Evolutionary conservation across 2,888 invertebrate species (phyloP), one percentile per base, ranked within the genome.

Genomic region (Philhelius pedissequus): DNA sequence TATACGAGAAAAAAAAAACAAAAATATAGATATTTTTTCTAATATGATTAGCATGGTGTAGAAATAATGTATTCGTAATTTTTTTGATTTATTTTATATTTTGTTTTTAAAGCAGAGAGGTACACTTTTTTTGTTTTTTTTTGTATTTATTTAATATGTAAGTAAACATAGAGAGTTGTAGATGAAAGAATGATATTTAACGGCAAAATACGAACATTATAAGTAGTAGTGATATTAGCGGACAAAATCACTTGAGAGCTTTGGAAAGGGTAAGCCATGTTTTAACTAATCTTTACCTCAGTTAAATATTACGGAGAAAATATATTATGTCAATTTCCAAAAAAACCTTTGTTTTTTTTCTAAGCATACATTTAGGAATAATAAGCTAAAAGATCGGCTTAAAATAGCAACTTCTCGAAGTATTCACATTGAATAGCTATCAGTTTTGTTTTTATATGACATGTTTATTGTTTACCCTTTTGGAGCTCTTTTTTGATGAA

Each of bases 31-130:
- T 73, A 73, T 64, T 79, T 83, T 83, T 83, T 83, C 73, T 79
- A 83, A 62, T 74, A 70, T 70, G 54, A 78, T 74, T 70, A 83
- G 83, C 83, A 83, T 79, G 83, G 48, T 83, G 78, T 83, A 83
- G 83, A 82, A 77, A 82, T 77, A 35, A 58, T 66, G 30, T 77
- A 66, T 20, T 22, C 3, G n/a, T n/a, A n/a, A n/a, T 48, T 25
- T 64, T 62, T 40, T 38, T 32, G 4, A 52, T 52, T 70, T 27
- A 35, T 50, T 56, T 64, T 22, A 13, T n/a, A 25, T 9, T 22
- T 25, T 40, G 22, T 38, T 54, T 22, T 30, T 77, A 58, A 18
- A 48, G 15, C 60, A 69, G 54, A 74, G 74, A 73, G 68, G 66
- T 68, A 68, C 58, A 78, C 64, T 4, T 56, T n/a, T n/a, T n/a